These are phyloP conservation scores for Caenorhabditis zanzibari DNA, from an alignment of 2,888 invertebrate genomes.

Conservation along the genomic window DNA sequence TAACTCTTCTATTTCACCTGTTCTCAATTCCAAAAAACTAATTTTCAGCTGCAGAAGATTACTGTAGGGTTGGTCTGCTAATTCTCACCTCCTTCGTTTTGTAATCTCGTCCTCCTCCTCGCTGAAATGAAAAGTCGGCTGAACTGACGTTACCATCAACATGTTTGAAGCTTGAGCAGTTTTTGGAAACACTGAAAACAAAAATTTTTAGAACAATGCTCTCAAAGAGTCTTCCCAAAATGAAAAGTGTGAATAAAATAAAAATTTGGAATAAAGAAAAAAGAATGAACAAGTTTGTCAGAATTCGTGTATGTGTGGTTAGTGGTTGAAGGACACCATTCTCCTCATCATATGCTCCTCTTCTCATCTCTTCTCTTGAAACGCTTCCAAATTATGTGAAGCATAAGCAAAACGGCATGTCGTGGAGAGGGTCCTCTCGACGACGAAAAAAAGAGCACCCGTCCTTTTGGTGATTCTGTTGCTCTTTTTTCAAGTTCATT, in stretches of 20 bases:
- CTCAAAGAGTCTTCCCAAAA: not conserved
- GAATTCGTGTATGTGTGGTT: not conserved
- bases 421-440: not conserved
- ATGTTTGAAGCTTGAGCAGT: conserved; percentile 1
- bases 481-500: conserved; percentile 29
- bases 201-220: not conserved
- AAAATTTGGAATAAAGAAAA: conserved; percentile 6
- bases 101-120: not conserved
- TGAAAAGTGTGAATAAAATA: not conserved
- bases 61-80: too few relatives aligned
- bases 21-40: too few relatives aligned
- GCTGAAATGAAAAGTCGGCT: conserved; percentile 19
- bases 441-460: conserved; percentile 26
- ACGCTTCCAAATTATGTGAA: conserved; percentile 60
- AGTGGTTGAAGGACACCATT: conserved; percentile 36
- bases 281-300: conserved; percentile 33
- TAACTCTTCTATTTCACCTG: too few relatives aligned
- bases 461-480: conserved; percentile 13
- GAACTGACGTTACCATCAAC: conserved; percentile 38
- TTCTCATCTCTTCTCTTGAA: conserved; percentile 47
- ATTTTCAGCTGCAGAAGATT: too few relatives aligned
- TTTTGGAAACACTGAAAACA: conserved; percentile 20
- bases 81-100: conserved; percentile 26
- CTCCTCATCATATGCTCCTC: conserved; percentile 42
- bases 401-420: conserved; percentile 63